Evolutionary conservation across 2,888 invertebrate genomes (phyloP), one percentile per base, ranked within the genome.

Genomic region (Bursaphelenchus okinawaensis): DNA sequence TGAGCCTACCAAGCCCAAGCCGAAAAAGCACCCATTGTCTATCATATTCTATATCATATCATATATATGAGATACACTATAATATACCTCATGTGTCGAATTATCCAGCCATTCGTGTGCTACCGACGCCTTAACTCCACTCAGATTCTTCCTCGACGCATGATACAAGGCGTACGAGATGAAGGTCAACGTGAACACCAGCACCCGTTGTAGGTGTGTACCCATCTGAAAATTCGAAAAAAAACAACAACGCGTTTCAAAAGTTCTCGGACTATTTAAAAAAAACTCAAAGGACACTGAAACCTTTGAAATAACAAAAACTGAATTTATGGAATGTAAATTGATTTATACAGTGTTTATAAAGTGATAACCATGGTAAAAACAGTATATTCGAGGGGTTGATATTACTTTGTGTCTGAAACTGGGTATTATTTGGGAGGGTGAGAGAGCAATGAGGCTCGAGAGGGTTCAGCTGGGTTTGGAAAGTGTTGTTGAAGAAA

Each of bases 71-170:
- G n/a, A n/a, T n/a, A n/a, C n/a, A n/a, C n/a, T n/a, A n/a, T n/a
- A n/a, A n/a, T n/a, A n/a, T 52, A 73, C 73, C 55, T 57, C n/a
- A 50, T 74, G 74, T 4, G 55, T 73, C 12, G 67, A 66, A 60
- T 80, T 80, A 22, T 65, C 66, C 57, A 75, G 52, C 80, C 80
- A 81, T 56, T 80, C 81, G 22, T 69, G 63, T 59, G 70, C 73
- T 52, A 81, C 70, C 19, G 78, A 81, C 23, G 77, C 70, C 56
- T 81, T 81, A 52, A 81, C 81, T 23, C 79, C 78, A 62, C 75
- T 75, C 52, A 81, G 67, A 20, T 80, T 69, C 70, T 81, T 81
- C 8, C 80, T 65, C 20, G 71, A 69, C 7, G 81, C 76, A 64
- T 81, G 81, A 64, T 81, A 81, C 24, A 81, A 71, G 1, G 77